Percentiles rank a stretch among this genome's conserved stretches.
Evolutionary conservation across 2,888 invertebrate species (phyloP).

Genomic region (Conchocele bisecta): DNA sequence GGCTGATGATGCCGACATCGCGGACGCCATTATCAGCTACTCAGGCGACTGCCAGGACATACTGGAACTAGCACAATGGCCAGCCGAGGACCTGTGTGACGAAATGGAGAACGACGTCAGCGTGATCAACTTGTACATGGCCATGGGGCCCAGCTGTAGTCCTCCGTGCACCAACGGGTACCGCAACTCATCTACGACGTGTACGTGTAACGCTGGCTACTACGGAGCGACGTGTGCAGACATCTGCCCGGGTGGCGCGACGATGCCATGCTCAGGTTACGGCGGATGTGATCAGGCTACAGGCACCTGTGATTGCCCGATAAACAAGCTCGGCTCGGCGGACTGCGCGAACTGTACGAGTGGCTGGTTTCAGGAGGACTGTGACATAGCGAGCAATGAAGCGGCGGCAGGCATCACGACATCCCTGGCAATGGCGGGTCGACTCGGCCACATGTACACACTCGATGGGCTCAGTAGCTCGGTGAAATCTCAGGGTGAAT

Average conservation of each 20-base stretch:
- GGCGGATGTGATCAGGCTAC: slow-evolving; percentile 63
- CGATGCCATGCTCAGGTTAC: slow-evolving; percentile 64
- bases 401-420: neutral
- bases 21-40: slow-evolving; percentile 48
- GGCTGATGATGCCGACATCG: slow-evolving; percentile 33
- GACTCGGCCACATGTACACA: slow-evolving; percentile 60
- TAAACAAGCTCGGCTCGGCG: slow-evolving; percentile 53
- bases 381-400: slow-evolving; percentile 58
- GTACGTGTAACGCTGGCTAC: slow-evolving; percentile 62
- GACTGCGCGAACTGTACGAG: slow-evolving; percentile 64
- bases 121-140: slow-evolving; percentile 40
- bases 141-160: slow-evolving; percentile 49
- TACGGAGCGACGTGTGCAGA: slow-evolving; percentile 61
- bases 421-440: slow-evolving; percentile 40
- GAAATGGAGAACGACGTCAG: slow-evolving; percentile 45
- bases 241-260: slow-evolving; percentile 68
- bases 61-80: slow-evolving; percentile 49
- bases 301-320: slow-evolving; percentile 66
- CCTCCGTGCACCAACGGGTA: slow-evolving; percentile 56
- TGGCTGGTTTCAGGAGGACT: slow-evolving; percentile 65
- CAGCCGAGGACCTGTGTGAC: slow-evolving; percentile 59
- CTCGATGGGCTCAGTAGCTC: slow-evolving; percentile 63
- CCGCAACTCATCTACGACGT: slow-evolving; percentile 34
- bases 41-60: slow-evolving; percentile 62
- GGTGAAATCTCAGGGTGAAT: slow-evolving; percentile 54